A percentile compares a stretch with the other conserved stretches of the same genome.
phyloP scores from a whole-genome alignment of 2,113 vertebrate genomes.

The Daboia siamensis region DNA sequence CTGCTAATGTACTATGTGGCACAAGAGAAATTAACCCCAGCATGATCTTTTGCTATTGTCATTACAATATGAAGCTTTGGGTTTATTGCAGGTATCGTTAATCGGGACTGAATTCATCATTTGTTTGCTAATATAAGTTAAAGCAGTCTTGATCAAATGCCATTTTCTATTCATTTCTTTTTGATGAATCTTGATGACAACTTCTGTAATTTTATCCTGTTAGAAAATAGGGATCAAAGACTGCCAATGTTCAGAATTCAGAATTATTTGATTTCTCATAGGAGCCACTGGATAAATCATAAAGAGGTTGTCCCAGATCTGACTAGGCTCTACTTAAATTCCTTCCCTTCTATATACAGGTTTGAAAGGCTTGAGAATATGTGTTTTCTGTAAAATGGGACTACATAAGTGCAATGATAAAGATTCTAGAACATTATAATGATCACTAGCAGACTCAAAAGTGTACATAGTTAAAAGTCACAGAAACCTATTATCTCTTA shows the following conservation, averaged over 20 bases:
- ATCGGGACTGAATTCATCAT: neutral
- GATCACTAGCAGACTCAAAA: neutral
- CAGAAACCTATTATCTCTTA: neutral
- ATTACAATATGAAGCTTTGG: slow-evolving; percentile 24
- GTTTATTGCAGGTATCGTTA: neutral
- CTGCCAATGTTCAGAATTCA: neutral
- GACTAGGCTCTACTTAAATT: neutral
- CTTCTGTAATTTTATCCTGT: neutral
- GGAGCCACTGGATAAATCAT: neutral
- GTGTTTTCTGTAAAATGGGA: neutral
- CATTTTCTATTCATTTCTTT: neutral
- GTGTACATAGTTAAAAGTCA: neutral
- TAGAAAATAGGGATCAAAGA: neutral
- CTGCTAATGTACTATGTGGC: neutral
- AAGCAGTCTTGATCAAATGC: neutral
- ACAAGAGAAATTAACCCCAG: neutral
- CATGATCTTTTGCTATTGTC: neutral
- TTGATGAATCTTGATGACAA: neutral
- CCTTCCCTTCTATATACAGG: neutral
- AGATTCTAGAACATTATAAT: neutral
- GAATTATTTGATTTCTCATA: neutral
- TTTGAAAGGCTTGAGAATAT: neutral
- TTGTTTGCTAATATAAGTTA: neutral
- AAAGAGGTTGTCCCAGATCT: neutral
- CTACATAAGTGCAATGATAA: neutral